These are phyloP conservation scores for Trypoxylus dichotomus DNA, from an alignment of 1,140 invertebrate species.

Conservation along the genomic window DNA sequence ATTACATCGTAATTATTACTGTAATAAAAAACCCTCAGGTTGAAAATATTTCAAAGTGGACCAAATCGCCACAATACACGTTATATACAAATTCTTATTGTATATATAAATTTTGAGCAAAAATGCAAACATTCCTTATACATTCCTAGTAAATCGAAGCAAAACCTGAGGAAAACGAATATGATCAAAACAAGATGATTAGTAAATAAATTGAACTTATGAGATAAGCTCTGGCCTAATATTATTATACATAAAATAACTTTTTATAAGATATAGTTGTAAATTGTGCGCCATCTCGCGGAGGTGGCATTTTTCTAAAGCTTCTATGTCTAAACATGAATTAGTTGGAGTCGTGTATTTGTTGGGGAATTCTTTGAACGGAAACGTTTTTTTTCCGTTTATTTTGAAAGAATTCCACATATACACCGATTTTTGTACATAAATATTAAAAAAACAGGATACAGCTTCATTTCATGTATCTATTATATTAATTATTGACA, in stretches of 20 bases:
- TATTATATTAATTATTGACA: not conserved
- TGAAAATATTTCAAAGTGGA: conserved; percentile 38
- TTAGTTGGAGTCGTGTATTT: conserved; percentile 29
- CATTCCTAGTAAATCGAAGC: conserved; percentile 37
- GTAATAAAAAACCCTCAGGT: not conserved
- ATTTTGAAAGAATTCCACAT: conserved; percentile 30
- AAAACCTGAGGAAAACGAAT: not conserved
- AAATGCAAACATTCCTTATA: conserved; percentile 42
- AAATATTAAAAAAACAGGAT: conserved; percentile 29
- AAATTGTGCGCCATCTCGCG: conserved; percentile 7
- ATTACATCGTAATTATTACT: not conserved
- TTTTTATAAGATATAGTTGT: conserved; percentile 40
- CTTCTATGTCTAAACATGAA: conserved; percentile 13
- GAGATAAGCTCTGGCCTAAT: conserved; percentile 46
- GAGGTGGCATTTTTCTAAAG: conserved; percentile 29
- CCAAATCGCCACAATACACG: conserved; percentile 45
- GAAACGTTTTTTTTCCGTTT: not conserved
- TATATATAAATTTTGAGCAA: conserved; percentile 33
- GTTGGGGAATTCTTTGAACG: not conserved
- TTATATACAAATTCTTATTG: conserved; percentile 34
- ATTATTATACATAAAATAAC: conserved; percentile 29
- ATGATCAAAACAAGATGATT: conserved; percentile 32
- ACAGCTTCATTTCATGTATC: conserved; percentile 32
- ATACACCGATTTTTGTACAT: conserved; percentile 33
- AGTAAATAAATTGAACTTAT: conserved; percentile 44